phyloP scores from a whole-genome alignment of 1,140 invertebrate species.

The Lamellibrachia luymesi region DNA sequence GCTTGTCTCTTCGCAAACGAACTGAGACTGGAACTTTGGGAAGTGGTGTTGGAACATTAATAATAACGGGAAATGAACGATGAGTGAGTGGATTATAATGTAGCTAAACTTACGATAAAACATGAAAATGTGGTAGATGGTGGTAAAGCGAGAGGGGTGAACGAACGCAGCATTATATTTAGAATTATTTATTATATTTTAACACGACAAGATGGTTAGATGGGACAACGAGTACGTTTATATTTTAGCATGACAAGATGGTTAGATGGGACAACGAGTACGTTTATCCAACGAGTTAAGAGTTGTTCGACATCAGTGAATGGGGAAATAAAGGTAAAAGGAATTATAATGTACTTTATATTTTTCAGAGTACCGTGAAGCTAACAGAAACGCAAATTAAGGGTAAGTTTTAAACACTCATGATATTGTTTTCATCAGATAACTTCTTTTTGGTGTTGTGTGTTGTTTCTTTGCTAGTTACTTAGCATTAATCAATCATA shows the following conservation, averaged over 20 bases:
- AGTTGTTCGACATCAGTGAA: neutral
- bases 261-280: neutral
- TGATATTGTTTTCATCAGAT: neutral
- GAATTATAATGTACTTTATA: neutral
- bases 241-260: neutral
- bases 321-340: neutral
- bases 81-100: neutral
- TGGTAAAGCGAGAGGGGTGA: neutral
- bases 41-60: neutral
- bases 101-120: neutral
- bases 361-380: conserved; percentile 3
- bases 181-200: neutral
- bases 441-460: neutral
- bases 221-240: neutral
- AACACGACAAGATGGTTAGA: neutral
- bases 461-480: neutral
- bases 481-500: too few species aligned
- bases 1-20: neutral
- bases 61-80: neutral
- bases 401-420: neutral
- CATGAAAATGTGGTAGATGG: neutral
- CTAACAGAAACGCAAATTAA: neutral
- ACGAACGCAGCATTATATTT: neutral
- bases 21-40: neutral
- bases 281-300: neutral